These are phyloP conservation scores for Sebastes schlegelii DNA, from an alignment of 2,113 vertebrate species.

Conservation along the genomic window DNA sequence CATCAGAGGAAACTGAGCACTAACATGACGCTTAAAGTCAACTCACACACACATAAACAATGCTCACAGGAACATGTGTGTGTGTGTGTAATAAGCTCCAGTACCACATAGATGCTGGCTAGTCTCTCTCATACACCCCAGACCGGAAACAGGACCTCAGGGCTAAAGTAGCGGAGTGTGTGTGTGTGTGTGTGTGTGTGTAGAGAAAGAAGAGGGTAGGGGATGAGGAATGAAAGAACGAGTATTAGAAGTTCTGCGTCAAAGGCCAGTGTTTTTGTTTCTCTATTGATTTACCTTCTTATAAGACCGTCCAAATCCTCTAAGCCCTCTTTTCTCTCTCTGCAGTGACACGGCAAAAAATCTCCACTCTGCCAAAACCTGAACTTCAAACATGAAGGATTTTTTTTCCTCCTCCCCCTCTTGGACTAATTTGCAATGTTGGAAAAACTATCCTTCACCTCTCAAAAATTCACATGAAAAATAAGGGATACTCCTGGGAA, in stretches of 20 bases:
- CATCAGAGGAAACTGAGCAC: slow-evolving; percentile 24
- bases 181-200: slow-evolving; percentile 17
- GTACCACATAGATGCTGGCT: slow-evolving; percentile 48
- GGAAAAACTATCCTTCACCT: slow-evolving; percentile 39
- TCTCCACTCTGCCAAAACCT: slow-evolving; percentile 1
- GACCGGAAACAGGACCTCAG: slow-evolving; percentile 66
- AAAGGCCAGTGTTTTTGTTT: slow-evolving; percentile 29
- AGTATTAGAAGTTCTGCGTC: slow-evolving; percentile 17
- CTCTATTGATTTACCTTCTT: slow-evolving; percentile 22
- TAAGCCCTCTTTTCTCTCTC: slow-evolving; percentile 1
- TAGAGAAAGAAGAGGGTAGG: not conserved
- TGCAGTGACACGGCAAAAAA: slow-evolving; percentile 30
- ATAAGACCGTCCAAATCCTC: slow-evolving; percentile 10
- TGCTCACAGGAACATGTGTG: not conserved
- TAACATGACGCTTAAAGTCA: slow-evolving; percentile 6
- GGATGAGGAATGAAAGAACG: not conserved
- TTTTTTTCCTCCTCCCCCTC: not conserved
- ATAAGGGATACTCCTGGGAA: slow-evolving; percentile 23
- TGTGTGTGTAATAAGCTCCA: slow-evolving; percentile 51
- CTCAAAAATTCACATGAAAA: slow-evolving; percentile 33
- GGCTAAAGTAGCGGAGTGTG: not conserved
- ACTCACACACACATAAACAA: slow-evolving; percentile 32
- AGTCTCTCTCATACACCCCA: slow-evolving; percentile 47
- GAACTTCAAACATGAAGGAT: not conserved
- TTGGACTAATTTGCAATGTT: slow-evolving; percentile 8